Evolutionary conservation across 2,888 invertebrate genomes (phyloP), one percentile per base, ranked within the genome.

Genomic region (Eupeodes luniger): DNA sequence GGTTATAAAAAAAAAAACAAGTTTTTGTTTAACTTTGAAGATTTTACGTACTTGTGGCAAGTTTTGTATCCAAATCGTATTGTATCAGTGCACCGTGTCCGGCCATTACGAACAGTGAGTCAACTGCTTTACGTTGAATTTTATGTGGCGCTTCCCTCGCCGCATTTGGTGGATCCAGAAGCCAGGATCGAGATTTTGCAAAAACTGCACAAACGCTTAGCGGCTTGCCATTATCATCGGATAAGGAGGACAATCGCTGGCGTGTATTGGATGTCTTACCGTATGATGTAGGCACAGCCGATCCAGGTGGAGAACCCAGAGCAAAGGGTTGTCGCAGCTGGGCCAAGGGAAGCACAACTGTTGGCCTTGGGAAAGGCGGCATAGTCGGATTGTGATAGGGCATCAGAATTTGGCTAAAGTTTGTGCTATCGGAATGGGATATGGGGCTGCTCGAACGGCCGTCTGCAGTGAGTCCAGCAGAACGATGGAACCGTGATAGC

Each of bases 401-500:
- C 90, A 95, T 95, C 49, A 94, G 92, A 6, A 92, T 92, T 85
- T 93, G 90, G 92, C 91, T 90, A 91, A 94, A 92, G 88, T 92
- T 92, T 91, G 94, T 90, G 92, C 92, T 91, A 83, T 93, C 93
- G 79, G 93, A 92, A 90, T 94, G 93, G 59, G 92, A 93, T 27
- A 93, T 93, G 11, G 97, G 97, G 91, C 97, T 97, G 90, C 96
- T 96, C 40, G 96, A 96, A 89, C 97, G 95, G 4, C 96, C 95
- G 64, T 95, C 95, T 59, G 95, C 95, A 10, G 96, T 95, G 64
- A 99, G 94, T 14, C 99, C 99, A 84, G 99, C 99, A 90, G 98
- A 98, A 91, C 98, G 96, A 93, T 99, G 99, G 95, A 99, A 99
- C 91, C 98, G 95, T 89, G 98, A 98, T 92, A 98, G 95, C 90